Base-by-base conservation (phyloP, 2,113 vertebrate genomes). In the Oncorhynchus keta region DNA sequence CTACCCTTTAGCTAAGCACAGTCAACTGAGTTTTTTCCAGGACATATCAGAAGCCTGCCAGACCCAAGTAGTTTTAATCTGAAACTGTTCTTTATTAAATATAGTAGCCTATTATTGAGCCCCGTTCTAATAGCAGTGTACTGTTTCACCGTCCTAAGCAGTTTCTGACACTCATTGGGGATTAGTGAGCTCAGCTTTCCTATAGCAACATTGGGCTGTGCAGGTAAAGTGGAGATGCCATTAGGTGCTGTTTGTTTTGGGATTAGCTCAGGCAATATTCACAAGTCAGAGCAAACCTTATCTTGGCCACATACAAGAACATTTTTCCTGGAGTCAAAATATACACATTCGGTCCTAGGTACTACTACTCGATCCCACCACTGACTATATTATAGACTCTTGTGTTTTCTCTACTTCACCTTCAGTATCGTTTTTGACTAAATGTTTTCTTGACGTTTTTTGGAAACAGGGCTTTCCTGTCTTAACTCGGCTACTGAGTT, bases 191-290 rank as follows among this genome's bases (percentile, higher is more conserved):
- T 65, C 81, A 83, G 84, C 79, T 87, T 82, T 80, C 72, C 86
- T 86, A 87, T 87, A 87, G 83, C 85, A 91, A 86, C 84, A 45
- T 85, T 83, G 14, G 16, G 82, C 81, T 4, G 59, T 39, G 81
- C 83, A 85, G 84, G 84, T 89, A 76, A 85, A 84, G 81, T 81
- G 70, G 83, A 84, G 85, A 86, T 82, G 86, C 87, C 84, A 72
- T 78, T 82, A 83, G 72, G 80, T 61, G 0, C 55, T 88, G 85
- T 89, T 92, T 88, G 85, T 59, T 85, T 86, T 87, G 79, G 84
- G 86, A 89, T 92, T 76, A 87, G 85, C 79, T 82, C 72, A 2
- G 78, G 82, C 80, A 78, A 83, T 83, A 85, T 84, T 76, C 87
- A 80, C 83, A 84, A 88, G 85, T 86, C 81, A 49, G 62, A 78